phyloP scores from a whole-genome alignment of 2,113 vertebrate genomes.

The Crotalus helleri region DNA sequence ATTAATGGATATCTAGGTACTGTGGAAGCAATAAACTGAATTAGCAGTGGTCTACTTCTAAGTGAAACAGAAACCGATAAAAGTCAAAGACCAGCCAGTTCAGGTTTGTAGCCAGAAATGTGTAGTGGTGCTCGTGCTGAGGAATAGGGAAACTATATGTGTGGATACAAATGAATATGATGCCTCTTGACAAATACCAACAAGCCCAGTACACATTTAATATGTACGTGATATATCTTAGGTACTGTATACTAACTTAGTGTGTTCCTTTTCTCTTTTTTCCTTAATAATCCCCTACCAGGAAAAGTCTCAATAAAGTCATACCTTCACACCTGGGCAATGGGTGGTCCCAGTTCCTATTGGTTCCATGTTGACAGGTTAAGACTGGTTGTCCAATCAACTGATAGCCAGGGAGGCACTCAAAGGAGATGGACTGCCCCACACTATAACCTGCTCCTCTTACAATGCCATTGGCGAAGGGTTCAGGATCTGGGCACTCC shows the following conservation, averaged over 20 bases:
- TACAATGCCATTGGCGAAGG: conserved; percentile 88
- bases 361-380: conserved; percentile 93
- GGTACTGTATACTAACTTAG: not conserved
- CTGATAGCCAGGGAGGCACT: conserved; percentile 90
- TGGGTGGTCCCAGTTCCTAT: conserved; percentile 93
- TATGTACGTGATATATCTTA: not conserved
- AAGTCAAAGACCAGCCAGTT: not conserved
- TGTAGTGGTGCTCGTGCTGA: not conserved
- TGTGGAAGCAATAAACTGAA: not conserved
- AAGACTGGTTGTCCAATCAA: conserved; percentile 88
- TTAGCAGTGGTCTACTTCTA: not conserved
- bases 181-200: not conserved
- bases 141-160: not conserved
- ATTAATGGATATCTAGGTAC: not conserved
- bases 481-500: conserved; percentile 93
- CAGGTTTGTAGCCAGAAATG: not conserved
- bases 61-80: not conserved
- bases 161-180: not conserved
- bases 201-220: not conserved
- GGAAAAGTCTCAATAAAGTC: not conserved
- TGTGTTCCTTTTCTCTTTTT: not conserved
- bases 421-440: conserved; percentile 96
- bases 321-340: conserved; percentile 96
- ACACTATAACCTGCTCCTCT: conserved; percentile 95
- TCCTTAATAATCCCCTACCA: not conserved